These are phyloP conservation scores for Aporophyla nigra DNA, from an alignment of 2,888 invertebrate species.

Conservation along the genomic window DNA sequence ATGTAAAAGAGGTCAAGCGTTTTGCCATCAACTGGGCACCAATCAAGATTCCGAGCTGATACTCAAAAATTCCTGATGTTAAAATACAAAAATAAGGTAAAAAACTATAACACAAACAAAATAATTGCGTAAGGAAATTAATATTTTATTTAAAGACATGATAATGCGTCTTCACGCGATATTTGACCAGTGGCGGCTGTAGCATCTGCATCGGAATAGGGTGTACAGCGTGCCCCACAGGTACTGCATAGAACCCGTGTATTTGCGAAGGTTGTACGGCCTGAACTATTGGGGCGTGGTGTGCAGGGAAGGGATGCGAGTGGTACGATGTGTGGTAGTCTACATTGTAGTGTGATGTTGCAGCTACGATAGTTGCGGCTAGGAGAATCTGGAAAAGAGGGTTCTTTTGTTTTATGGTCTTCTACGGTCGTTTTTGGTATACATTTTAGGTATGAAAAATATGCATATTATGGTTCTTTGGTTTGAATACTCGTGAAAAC, in stretches of 20 bases:
- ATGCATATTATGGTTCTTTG: neutral
- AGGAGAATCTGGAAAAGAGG: conserved; percentile 55
- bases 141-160: conserved; percentile 48
- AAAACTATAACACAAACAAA: neutral
- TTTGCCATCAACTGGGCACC: neutral
- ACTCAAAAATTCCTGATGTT: neutral
- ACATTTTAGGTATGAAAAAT: neutral
- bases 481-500: neutral
- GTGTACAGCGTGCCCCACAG: conserved; percentile 52
- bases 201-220: conserved; percentile 48
- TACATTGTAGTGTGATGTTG: conserved; percentile 52
- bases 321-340: conserved; percentile 60
- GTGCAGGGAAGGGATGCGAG: conserved; percentile 43
- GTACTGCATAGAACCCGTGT: conserved; percentile 40
- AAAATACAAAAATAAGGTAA: neutral
- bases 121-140: neutral
- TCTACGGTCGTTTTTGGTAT: too few relatives aligned
- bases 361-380: conserved; percentile 21
- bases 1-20: neutral
- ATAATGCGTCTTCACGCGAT: conserved; percentile 60
- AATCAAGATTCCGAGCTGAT: too few relatives aligned
- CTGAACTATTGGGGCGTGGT: conserved; percentile 38
- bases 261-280: conserved; percentile 10
- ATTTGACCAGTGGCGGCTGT: conserved; percentile 53
- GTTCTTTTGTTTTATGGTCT: conserved; percentile 23